A percentile compares a stretch with the other conserved stretches of the same genome.
Evolutionary conservation across 2,113 vertebrate species (phyloP).

Genomic region (Megaleporinus macrocephalus): DNA sequence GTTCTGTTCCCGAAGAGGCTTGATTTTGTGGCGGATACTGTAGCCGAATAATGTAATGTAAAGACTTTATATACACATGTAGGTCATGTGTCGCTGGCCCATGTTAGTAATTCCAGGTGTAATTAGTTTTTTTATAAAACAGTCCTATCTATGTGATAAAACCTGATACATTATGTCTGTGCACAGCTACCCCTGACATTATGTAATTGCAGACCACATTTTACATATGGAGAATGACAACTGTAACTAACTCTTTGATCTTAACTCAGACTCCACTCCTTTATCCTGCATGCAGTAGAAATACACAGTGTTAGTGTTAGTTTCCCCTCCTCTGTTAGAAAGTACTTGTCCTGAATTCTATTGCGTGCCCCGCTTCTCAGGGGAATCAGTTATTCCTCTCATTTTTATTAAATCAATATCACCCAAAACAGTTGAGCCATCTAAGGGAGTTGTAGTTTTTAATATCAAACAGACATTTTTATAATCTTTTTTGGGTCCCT

Average conservation of each 20-base stretch:
- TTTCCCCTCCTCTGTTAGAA: not conserved
- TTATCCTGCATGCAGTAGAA: slow-evolving; percentile 22
- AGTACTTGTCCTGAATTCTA: not conserved
- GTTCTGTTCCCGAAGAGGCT: no score
- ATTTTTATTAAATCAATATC: not conserved
- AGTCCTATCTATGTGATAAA: no score
- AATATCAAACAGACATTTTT: slow-evolving; percentile 6
- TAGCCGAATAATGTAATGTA: no score
- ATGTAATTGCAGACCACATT: not conserved
- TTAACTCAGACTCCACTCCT: slow-evolving; percentile 25
- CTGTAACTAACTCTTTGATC: not conserved
- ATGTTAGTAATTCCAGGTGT: no score
- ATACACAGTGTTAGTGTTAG: slow-evolving; percentile 20
- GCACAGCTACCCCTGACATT: not conserved
- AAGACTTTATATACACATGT: no score
- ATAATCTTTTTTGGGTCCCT: not conserved
- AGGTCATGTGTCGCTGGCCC: no score
- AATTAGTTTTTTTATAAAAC: no score
- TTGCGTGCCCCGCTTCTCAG: not conserved
- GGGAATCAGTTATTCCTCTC: not conserved
- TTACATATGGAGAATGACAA: not conserved
- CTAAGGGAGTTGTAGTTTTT: slow-evolving; percentile 16
- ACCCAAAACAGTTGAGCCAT: not conserved
- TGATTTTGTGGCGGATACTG: no score
- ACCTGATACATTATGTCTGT: no score